Evolutionary conservation across 2,797 vertebrate genomes (phyloP), one percentile per base, ranked within the genome.

Genomic region (Coranthus polyacanthus): DNA sequence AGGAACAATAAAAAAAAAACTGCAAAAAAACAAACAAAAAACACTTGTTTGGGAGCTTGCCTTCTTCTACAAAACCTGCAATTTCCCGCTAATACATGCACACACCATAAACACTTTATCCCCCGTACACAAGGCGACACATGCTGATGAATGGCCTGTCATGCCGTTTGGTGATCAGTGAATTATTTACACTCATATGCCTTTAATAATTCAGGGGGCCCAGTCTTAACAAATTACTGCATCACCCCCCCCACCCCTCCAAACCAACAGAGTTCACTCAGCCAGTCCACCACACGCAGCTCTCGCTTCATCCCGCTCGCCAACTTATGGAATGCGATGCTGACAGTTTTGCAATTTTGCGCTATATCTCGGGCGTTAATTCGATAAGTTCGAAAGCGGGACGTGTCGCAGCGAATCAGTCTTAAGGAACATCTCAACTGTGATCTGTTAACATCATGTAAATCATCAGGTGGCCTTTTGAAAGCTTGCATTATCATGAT

Each of bases 101-200:
- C 44, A 20, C 39, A 57, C 6, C 65, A 34, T 34, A 12, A 7
- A 12, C 42, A 70, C 29, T 6, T 17, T 53, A 0, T 15, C 18
- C 3, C 16, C 4, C 50, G 5, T 10, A 59, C 55, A 34, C 43
- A 2, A 47, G n/a, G 36, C 32, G 18, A 71, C 79, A 58, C 76
- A 34, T 20, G 66, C 93, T 97, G 95, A 96, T 95, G 95, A 96
- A 96, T 95, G 94, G 93, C 91, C 95, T 95, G 95, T 94, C 95
- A 93, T 88, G 89, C 92, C 82, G 92, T 92, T 94, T 95, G 94
- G 95, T 95, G 95, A 95, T 95, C 94, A 90, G 92, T 96, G 93
- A 95, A 96, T 96, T 96, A 96, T 96, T 97, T 96, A 96, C 95
- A 94, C 90, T 94, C 92, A 93, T 93, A 94, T 92, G 89, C 65